Evolutionary conservation across 2,888 invertebrate genomes (phyloP).

Genomic region (Andrena bucephala): DNA sequence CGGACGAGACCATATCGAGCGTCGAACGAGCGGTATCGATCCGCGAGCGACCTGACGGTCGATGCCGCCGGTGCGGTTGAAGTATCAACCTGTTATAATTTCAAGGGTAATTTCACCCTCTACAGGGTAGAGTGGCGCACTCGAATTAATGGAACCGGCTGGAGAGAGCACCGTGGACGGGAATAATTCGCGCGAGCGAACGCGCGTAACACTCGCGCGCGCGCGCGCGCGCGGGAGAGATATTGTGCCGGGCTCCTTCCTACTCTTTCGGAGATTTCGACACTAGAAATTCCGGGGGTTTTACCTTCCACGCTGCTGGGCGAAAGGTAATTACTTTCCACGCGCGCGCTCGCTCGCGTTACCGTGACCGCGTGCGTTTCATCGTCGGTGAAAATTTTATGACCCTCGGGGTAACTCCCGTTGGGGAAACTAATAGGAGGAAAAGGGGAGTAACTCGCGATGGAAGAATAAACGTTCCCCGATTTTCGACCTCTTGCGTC

Average conservation of each 20-base stretch:
- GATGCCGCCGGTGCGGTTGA: conserved; percentile 63
- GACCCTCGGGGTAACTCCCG: conserved; percentile 14
- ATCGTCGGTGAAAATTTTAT: conserved; percentile 52
- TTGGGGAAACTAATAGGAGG: not conserved
- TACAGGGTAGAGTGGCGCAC: conserved; percentile 62
- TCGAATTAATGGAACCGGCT: conserved; percentile 75
- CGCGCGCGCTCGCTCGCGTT: conserved; percentile 31
- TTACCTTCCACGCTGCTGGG: conserved; percentile 45
- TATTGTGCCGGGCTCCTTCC: conserved; percentile 21
- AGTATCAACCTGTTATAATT: conserved; percentile 77
- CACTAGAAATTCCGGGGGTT: conserved; percentile 55
- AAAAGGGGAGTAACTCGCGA: not conserved
- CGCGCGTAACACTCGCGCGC: conserved; percentile 46
- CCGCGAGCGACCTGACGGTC: conserved; percentile 59
- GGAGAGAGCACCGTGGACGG: conserved; percentile 68
- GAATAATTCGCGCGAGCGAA: conserved; percentile 72
- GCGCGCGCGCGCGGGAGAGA: conserved; percentile 23
- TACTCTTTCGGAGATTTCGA: conserved; percentile 56
- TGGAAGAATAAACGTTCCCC: conserved; percentile 44
- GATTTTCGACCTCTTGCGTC: conserved; percentile 23
- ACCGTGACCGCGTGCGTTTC: conserved; percentile 50
- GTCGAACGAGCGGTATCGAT: conserved; percentile 67
- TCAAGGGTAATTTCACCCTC: conserved; percentile 78
- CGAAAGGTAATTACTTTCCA: conserved; percentile 41
- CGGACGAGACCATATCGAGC: conserved; percentile 31